Base-by-base conservation (phyloP, 1,140 invertebrate genomes). In the Brachionus koreanus region DNA sequence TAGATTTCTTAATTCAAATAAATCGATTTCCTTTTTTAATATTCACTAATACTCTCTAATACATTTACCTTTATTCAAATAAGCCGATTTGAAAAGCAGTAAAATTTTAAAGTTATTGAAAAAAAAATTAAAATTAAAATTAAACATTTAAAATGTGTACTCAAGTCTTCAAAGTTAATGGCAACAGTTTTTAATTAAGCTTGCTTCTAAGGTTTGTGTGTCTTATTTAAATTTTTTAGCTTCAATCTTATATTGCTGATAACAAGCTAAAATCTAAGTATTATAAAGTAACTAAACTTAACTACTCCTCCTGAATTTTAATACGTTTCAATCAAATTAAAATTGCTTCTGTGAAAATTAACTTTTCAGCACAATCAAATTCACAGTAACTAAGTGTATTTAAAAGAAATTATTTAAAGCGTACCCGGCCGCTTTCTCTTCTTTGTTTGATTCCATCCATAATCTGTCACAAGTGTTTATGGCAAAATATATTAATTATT, bases 371-470 rank as follows among this genome's bases (percentile, higher is more conserved):
- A 65, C 33, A 74, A 74, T 49, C 42, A 74, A 74, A 74, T 74
- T 74, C 43, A 19, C 42, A 46, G 69, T 74, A 46, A 74, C 69
- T 46, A 74, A 74, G 69, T 49, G 46, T 74, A 69, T 69, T 16
- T 37, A n/a, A 69, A 69, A 63, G 9, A 16, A 72, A 72, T 33
- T 74, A 9, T 74, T 74, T 74, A 46, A 74, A 43, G 25, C 69
- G 37, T 25, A 35, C 13, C 23, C 42, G 23, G 33, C 13, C 19
- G 39, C 69, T 35, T 35, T 25, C 39, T 74, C 23, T 46, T 25
- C 25, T 74, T 43, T 74, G 19, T 74, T 46, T 7, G 37, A 74
- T 46, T 74, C 16, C 25, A 25, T 74, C 19, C 19, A 46, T 39
- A 72, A 72, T 72, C 35, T 39, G 16, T 57, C 49, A 57, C 49